phyloP scores from a whole-genome alignment of 2,888 invertebrate genomes.

The Tiphia femorata region DNA sequence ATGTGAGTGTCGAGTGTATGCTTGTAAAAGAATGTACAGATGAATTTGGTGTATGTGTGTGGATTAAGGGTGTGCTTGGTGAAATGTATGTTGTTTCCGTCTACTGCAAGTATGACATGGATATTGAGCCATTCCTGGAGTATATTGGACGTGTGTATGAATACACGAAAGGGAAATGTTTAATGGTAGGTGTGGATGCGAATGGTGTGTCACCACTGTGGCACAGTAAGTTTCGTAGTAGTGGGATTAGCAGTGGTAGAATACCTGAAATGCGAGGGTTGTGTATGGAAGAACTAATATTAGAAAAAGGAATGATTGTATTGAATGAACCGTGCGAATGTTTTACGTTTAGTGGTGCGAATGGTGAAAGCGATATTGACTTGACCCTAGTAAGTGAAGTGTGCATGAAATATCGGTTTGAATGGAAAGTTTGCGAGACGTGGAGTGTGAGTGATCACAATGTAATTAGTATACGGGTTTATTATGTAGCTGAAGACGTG shows the following conservation, averaged over 20 bases:
- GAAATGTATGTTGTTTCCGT: constrained; percentile 24
- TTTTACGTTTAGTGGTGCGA: constrained; percentile 12
- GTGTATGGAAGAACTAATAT: constrained; percentile 9
- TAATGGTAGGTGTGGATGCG: constrained; percentile 38
- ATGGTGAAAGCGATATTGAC: constrained; percentile 14
- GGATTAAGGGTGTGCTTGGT: constrained; percentile 11
- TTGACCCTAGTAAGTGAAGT: constrained; percentile 2
- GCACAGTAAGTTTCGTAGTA: constrained; percentile 32
- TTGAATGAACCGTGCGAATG: constrained; percentile 26
- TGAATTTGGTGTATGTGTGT: constrained; percentile 13
- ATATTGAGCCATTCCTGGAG: constrained; percentile 1
- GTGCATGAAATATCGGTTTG: neutral
- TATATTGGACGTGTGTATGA: constrained; percentile 4
- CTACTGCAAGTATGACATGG: constrained; percentile 22
- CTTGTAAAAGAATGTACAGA: neutral
- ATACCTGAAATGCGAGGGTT: neutral
- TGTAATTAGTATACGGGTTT: neutral
- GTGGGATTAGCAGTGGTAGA: neutral
- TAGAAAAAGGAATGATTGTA: constrained; percentile 16
- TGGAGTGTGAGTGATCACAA: constrained; percentile 14
- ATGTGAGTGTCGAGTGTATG: neutral
- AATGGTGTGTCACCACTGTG: constrained; percentile 40
- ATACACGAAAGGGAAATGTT: neutral
- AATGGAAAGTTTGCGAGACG: constrained; percentile 2
- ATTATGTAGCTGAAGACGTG: neutral